Evolutionary conservation across 1,140 invertebrate species (phyloP).

Genomic region (Eulimnadia texana): DNA sequence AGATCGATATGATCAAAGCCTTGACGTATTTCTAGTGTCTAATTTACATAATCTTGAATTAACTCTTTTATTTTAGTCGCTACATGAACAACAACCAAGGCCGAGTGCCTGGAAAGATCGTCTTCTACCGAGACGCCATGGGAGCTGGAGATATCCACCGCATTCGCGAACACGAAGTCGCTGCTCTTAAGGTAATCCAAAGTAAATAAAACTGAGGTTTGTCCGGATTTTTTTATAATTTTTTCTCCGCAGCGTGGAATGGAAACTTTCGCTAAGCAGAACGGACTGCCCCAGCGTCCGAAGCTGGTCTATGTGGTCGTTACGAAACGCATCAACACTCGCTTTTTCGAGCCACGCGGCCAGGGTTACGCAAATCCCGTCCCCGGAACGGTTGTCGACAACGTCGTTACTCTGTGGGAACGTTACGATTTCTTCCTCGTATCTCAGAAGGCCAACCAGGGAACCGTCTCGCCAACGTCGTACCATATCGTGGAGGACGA

Average conservation of each 20-base stretch:
- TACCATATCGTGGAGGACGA: constrained; percentile 61
- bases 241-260: background rate
- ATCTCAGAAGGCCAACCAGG: constrained; percentile 56
- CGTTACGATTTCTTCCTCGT: constrained; percentile 73
- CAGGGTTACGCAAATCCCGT: constrained; percentile 45
- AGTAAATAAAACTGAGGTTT: background rate
- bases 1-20: constrained; percentile 33
- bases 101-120: constrained; percentile 37
- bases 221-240: background rate
- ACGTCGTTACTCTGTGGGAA: constrained; percentile 63
- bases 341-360: constrained; percentile 27
- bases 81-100: constrained; percentile 15
- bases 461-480: constrained; percentile 63
- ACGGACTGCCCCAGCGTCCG: constrained; percentile 22
- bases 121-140: constrained; percentile 66
- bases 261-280: constrained; percentile 1
- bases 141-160: constrained; percentile 61
- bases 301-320: constrained; percentile 52
- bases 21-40: constrained; percentile 17
- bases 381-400: constrained; percentile 75
- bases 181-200: constrained; percentile 10
- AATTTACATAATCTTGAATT: constrained; percentile 5
- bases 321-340: constrained; percentile 41
- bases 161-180: constrained; percentile 33
- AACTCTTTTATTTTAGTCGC: background rate